Base-by-base conservation (phyloP, 2,888 invertebrate species). In the Oscheius sp. region DNA sequence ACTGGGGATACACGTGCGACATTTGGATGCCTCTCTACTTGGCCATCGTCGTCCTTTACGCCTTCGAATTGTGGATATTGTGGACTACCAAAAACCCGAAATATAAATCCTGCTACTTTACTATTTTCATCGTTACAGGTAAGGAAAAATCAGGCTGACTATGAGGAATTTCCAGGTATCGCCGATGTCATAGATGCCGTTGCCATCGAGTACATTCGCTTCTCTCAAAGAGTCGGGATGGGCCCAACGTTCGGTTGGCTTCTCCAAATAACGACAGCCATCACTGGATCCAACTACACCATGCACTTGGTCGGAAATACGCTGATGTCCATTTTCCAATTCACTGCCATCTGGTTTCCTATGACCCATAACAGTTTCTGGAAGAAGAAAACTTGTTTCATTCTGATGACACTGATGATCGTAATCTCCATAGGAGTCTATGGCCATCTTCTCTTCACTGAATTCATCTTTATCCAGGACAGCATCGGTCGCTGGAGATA, bases 131-230 rank as follows among this genome's bases (percentile, higher is more conserved):
- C n/a, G 25, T n/a, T 12, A 53, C 52, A 2, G 66, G 66, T 66
- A 29, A 1, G 7, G 3, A 25, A n/a, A 1, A 52, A 13, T 9
- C 35, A 13, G 9, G 13, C 29, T 12, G 27, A 29, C 9, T 12
- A 13, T 7, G n/a, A 5, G 7, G 18, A n/a, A 29, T 35, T n/a
- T 52, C n/a, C 27, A 66, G 66, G 66, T 1, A 12, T 66, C 5
- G 53, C 53, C 9, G 66, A 66, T n/a, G 27, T 66, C 52, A 16
- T 66, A 2, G 53, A 66, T 18, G 66, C 52, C 25, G 29, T 66
- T n/a, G 66, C 66, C 9, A 29, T 66, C 13, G 66, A 66, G 27
- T 66, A 66, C 66, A 66, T 66, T 23, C 52, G 66, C 7, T 52
- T 66, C 66, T 49, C 66, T 12, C 49, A 66, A 16, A 3, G 66